Evolutionary conservation across 2,113 vertebrate genomes (phyloP).

Genomic region (Acanthisitta chloris): DNA sequence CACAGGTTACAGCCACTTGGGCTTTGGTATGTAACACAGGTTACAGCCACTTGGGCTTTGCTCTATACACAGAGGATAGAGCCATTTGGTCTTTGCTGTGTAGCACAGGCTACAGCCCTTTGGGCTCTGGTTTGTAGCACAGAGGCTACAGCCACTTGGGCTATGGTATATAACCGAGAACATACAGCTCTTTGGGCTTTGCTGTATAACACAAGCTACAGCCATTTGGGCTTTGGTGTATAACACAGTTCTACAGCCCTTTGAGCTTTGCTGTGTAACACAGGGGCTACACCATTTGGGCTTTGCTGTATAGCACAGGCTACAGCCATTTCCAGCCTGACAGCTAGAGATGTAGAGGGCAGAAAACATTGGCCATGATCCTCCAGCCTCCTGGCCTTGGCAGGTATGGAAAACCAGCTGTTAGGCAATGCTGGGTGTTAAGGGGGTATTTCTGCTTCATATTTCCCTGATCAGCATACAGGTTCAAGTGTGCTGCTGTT

Average conservation of each 20-base stretch:
- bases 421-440: neutral
- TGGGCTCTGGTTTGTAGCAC: no score
- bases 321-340: neutral
- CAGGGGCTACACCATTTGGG: no score
- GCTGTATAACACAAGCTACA: no score
- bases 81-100: no score
- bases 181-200: no score
- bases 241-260: no score
- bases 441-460: neutral
- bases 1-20: neutral
- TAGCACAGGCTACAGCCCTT: no score
- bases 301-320: neutral
- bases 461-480: neutral
- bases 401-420: neutral
- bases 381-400: neutral
- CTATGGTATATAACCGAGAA: no score
- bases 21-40: no score
- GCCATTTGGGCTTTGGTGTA: no score
- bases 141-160: no score
- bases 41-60: neutral
- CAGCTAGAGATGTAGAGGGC: neutral
- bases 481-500: constrained; percentile 38
- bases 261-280: neutral
- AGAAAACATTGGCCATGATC: neutral
- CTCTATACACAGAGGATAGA: no score